Percentiles rank a stretch among this genome's conserved stretches.
Evolutionary conservation across 1,140 invertebrate species (phyloP).

Genomic region (Rhyacophila brunnea): DNA sequence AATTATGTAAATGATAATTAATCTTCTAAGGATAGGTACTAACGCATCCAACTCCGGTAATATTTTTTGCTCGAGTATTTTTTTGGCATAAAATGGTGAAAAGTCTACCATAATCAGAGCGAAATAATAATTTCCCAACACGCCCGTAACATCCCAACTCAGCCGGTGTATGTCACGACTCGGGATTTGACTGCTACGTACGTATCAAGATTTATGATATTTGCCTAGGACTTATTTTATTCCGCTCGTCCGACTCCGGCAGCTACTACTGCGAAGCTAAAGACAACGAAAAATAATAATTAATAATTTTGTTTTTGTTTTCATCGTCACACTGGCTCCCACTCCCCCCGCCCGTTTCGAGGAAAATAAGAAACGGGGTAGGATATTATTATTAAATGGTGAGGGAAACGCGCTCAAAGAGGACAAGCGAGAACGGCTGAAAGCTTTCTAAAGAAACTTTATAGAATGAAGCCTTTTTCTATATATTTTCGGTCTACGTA

Average conservation of each 20-base stretch:
- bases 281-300: constrained; percentile 31
- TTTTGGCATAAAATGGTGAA: background rate
- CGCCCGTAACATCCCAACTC: constrained; percentile 9
- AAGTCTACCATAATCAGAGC: no score
- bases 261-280: no score
- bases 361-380: no score
- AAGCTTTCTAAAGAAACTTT: constrained; percentile 1
- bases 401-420: no score
- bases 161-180: constrained; percentile 22
- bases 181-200: constrained; percentile 31
- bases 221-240: constrained; percentile 30
- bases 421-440: background rate
- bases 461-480: background rate
- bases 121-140: background rate
- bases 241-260: constrained; percentile 23
- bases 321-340: constrained; percentile 15
- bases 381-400: no score
- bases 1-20: no score
- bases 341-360: background rate
- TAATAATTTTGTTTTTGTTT: constrained; percentile 33
- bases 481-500: background rate
- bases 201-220: constrained; percentile 34
- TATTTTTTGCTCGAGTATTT: no score
- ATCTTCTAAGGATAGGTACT: no score
- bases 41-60: no score